These are phyloP conservation scores for Ochotona princeps DNA, from an alignment of 2,113 vertebrate species.

Conservation along the genomic window DNA sequence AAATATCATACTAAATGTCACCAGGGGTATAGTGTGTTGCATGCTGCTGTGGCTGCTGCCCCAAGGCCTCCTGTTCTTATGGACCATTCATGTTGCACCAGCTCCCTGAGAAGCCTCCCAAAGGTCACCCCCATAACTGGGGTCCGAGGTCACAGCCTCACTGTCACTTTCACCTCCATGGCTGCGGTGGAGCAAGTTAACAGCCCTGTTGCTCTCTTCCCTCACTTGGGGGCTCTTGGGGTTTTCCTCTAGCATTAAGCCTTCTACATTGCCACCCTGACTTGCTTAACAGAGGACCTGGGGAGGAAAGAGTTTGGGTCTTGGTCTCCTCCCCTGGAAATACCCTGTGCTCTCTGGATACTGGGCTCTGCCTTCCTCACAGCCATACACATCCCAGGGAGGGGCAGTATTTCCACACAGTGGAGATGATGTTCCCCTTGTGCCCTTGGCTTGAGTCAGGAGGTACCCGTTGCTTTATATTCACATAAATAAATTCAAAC, in stretches of 20 bases:
- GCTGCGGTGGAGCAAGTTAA: background rate
- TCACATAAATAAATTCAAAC: background rate
- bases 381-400: background rate
- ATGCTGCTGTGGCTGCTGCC: background rate
- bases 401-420: background rate
- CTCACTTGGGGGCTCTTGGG: background rate
- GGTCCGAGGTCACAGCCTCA: background rate
- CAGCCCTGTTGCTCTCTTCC: background rate
- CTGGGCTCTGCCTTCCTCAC: background rate
- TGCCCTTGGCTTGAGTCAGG: background rate
- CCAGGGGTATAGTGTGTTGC: background rate
- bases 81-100: background rate
- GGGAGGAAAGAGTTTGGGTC: background rate
- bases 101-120: background rate
- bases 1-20: background rate
- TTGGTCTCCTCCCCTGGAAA: background rate
- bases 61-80: background rate
- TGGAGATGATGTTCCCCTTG: background rate
- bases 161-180: accelerated
- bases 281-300: background rate
- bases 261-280: background rate
- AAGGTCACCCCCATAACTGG: background rate
- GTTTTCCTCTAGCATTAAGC: background rate
- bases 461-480: background rate
- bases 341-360: background rate